These are phyloP conservation scores for Burhinus bistriatus DNA, from an alignment of 2,113 vertebrate species.

Conservation along the genomic window DNA sequence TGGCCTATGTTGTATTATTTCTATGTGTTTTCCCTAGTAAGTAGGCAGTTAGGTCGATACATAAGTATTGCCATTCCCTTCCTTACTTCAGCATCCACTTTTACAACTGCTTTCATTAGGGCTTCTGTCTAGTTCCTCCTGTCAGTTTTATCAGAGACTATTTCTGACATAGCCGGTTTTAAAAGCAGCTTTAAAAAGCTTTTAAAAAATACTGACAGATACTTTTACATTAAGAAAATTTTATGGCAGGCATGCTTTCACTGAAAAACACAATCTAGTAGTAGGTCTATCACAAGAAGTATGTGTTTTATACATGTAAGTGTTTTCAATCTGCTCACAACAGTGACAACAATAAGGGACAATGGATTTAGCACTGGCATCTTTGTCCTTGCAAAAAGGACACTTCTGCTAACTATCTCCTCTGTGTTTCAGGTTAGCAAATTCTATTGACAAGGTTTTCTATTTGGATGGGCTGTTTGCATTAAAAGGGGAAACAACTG, in stretches of 20 bases:
- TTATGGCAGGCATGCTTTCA: not conserved
- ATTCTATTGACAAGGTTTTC: conserved; percentile 66
- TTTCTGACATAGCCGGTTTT: not conserved
- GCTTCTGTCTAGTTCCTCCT: not conserved
- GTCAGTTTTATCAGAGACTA: not conserved
- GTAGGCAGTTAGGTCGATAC: not conserved
- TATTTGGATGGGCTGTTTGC: conserved; percentile 71
- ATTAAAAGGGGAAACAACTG: conserved; percentile 65
- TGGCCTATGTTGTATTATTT: not conserved
- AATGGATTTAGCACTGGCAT: not conserved
- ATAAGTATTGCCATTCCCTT: not conserved
- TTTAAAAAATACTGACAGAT: not conserved
- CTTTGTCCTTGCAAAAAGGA: not conserved
- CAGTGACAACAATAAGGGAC: not conserved
- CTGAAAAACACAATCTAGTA: not conserved
- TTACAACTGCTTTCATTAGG: not conserved
- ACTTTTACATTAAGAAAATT: not conserved
- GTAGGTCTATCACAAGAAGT: not conserved
- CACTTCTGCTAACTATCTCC: not conserved
- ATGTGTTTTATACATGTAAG: not conserved
- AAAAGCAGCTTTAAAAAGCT: not conserved
- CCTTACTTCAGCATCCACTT: not conserved
- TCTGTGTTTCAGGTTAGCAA: conserved; percentile 30
- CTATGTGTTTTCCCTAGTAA: not conserved
- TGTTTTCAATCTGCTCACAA: not conserved